Evolutionary conservation across 2,113 vertebrate genomes (phyloP), one percentile per base, ranked within the genome.

Genomic region (Barnardius zonarius): DNA sequence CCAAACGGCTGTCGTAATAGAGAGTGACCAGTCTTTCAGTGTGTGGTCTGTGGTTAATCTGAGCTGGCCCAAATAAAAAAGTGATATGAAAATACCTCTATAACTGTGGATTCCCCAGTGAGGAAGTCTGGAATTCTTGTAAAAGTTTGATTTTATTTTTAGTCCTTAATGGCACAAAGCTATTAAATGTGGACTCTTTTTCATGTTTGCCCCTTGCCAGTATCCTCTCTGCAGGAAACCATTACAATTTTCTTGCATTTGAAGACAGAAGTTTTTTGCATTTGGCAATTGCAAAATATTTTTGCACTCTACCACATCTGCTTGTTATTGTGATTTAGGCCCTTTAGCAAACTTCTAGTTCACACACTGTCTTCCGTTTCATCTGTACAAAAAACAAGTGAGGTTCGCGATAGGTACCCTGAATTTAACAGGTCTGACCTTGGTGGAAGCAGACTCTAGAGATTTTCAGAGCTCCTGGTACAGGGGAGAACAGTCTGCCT

Each of bases 91-190:
- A 95, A 95, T 93, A 44, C 46, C 31, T 84, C 49, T 91, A 1
- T 86, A 76, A 85, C 69, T 87, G 48, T 44, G 30, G 57, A 89
- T 87, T 93, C 39, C 77, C 55, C 62, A 89, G 18, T 41, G 81
- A 87, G 77, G 66, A 95, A 87, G 74, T 89, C 49, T 87, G 91
- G 41, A 79, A 93, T 78, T 95, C 96, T 44, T 79, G 35, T 79
- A 52, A 55, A 83, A 82, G 48, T 89, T 95, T 91, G 46, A 33
- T 51, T 76, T 44, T 81, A 43, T 35, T 95, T 95, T 92, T 25
- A 85, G 84, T 55, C 9, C 5, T 51, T 46, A 89, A 48, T 82
- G 46, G 9, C 44, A 52, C 22, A 84, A 88, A 88, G 18, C 57
- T 91, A 57, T 93, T 75, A 75, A 82, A 48, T 55, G 66, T 64